Percentiles rank a stretch among this genome's conserved stretches.
Conservation (phyloP, 2,113 vertebrate species). For the Xenopus tropicalis region DNA sequence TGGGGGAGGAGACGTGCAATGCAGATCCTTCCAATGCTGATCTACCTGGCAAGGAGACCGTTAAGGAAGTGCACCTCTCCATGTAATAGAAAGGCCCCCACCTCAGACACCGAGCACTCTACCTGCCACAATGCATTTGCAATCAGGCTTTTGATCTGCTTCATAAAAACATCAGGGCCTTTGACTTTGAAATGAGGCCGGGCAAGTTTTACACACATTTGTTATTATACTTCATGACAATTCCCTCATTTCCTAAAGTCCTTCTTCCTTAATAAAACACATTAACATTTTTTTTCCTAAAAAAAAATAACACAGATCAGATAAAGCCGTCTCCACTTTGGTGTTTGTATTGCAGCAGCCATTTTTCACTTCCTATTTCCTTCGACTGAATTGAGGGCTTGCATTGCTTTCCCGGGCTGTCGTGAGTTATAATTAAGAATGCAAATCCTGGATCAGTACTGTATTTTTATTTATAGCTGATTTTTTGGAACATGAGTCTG, state of each 20-base stretch:
- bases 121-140: slow-evolving; percentile 47
- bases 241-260: slow-evolving; percentile 16
- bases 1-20: slow-evolving; percentile 39
- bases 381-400: too few species aligned
- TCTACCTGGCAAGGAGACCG: slow-evolving; percentile 19
- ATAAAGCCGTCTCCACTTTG: slow-evolving; percentile 11
- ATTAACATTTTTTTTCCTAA: slow-evolving; percentile 32
- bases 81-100: neutral
- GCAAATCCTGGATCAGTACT: too few species aligned
- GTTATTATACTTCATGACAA: neutral
- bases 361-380: too few species aligned
- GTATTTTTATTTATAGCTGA: too few species aligned
- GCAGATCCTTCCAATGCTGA: slow-evolving; percentile 41
- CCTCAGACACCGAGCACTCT: slow-evolving; percentile 33
- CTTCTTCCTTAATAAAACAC: slow-evolving; percentile 13
- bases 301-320: neutral
- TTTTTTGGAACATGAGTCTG: too few species aligned
- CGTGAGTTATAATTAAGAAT: too few species aligned
- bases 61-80: neutral
- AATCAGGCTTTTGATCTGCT: slow-evolving; percentile 52
- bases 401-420: too few species aligned
- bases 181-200: slow-evolving; percentile 57
- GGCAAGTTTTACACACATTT: slow-evolving; percentile 7
- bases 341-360: too few species aligned
- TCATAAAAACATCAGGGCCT: slow-evolving; percentile 52